Base-by-base conservation (phyloP, 2,888 invertebrate genomes). In the Cremastinae sp. region DNA sequence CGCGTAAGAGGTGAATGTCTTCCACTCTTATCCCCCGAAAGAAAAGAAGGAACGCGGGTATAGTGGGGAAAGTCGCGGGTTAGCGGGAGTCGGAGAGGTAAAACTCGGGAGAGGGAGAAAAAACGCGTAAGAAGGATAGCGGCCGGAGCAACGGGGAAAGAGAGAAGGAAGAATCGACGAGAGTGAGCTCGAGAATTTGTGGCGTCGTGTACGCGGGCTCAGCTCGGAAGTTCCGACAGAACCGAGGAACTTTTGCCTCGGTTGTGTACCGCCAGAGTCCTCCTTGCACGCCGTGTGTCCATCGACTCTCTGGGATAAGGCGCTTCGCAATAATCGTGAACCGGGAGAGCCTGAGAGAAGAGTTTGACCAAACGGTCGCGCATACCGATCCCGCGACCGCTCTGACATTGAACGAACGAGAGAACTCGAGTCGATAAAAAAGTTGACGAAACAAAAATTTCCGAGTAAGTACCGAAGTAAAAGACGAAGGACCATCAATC, bases 1-100 rank as follows among this genome's bases (percentile, higher is more conserved):
- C 64, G 41, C 45, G 56, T 55, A 58, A 28, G 64, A 87, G 87
- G 87, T 87, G 87, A 86, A 86, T 85, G 86, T 84, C 87, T 87
- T 83, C 84, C 83, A 71, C 71, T 78, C 80, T 81, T 76, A 41
- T 64, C 58, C 75, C 37, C 59, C 37, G 78, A 79, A 71, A 77
- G 70, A 66, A 73, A 47, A 72, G 79, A 37, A 18, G 41, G 51
- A 59, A 35, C 9, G 78, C 66, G 76, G 70, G n/a, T n/a, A n/a
- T n/a, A 74, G 66, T 62, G 71, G 64, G 49, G 65, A 58, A 62
- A 51, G 73, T 64, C 43, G 62, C 39, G 59, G 64, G 43, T 45
- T 16, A 49, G 51, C 28, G 58, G 37, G 53, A 49, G 45, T 39
- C 28, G 49, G 12, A 3, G 12, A 20, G 28, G 53, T 22, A 18